phyloP scores from a whole-genome alignment of 2,797 vertebrate genomes.

The Phalanger gymnotis region DNA sequence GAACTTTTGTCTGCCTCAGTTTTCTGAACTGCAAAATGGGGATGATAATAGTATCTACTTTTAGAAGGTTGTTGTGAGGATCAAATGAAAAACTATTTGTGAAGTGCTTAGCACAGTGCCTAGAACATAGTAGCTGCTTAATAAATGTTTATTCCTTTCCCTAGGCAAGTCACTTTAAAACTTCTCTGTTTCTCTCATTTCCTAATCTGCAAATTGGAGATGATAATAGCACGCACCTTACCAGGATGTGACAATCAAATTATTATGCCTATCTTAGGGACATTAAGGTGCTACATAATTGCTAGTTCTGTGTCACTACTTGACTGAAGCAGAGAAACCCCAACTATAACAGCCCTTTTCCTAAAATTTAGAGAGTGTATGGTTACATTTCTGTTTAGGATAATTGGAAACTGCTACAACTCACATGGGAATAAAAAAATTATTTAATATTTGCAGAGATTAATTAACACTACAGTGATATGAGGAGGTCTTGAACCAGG shows the following conservation, averaged over 20 bases:
- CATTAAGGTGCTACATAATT: not conserved
- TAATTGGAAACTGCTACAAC: not conserved
- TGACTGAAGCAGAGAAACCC: not conserved
- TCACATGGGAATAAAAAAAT: not conserved
- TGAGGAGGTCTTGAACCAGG: not conserved
- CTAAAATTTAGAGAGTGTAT: not conserved
- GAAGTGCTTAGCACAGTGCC: not conserved
- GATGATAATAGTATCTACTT: not conserved
- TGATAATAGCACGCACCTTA: not conserved
- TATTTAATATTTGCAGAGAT: not conserved
- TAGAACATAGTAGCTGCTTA: not conserved
- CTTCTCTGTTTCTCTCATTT: not conserved
- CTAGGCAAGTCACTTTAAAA: not conserved
- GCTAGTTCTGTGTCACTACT: not conserved
- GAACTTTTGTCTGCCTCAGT: not conserved
- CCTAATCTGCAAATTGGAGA: not conserved
- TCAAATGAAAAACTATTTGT: not conserved
- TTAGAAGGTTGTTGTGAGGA: not conserved
- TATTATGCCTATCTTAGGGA: not conserved
- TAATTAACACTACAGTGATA: not conserved
- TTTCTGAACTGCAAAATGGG: not conserved
- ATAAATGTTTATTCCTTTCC: not conserved
- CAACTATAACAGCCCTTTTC: not conserved
- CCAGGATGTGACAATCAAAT: not conserved
- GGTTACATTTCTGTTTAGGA: not conserved